Evolutionary conservation across 2,113 vertebrate genomes (phyloP).

Genomic region (Promerops cafer): DNA sequence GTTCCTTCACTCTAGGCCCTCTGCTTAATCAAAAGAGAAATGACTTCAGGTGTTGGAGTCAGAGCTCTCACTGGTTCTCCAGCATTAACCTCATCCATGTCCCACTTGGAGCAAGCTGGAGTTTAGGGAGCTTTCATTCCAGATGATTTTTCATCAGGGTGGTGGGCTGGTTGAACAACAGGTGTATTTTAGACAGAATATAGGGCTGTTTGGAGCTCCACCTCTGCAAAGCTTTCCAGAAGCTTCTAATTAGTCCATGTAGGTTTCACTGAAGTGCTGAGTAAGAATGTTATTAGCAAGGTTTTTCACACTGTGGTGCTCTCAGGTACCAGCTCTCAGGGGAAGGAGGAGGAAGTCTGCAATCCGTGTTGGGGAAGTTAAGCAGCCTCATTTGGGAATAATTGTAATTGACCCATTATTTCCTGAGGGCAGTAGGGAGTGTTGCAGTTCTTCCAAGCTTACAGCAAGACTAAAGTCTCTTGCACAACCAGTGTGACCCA

Average conservation of each 20-base stretch:
- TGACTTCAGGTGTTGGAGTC: not conserved
- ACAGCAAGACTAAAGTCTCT: not conserved
- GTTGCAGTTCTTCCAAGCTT: not conserved
- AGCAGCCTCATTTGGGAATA: not conserved
- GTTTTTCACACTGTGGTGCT: not conserved
- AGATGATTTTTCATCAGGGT: fast-evolving
- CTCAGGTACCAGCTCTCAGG: not conserved
- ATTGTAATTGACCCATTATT: not conserved
- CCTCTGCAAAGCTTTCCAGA: not conserved
- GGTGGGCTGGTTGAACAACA: too few relatives aligned
- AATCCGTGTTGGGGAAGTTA: not conserved
- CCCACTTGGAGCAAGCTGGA: not conserved
- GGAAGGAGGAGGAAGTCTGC: not conserved
- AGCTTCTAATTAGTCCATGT: not conserved
- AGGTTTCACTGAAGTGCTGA: not conserved
- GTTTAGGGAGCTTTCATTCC: not conserved
- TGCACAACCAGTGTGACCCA: not conserved
- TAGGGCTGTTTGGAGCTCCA: not conserved
- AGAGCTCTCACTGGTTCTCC: not conserved
- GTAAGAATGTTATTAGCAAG: not conserved
- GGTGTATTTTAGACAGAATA: not conserved
- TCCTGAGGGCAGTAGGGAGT: not conserved
- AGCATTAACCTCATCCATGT: not conserved
- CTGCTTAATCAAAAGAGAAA: not conserved
- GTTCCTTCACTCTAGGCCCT: not conserved